A percentile compares a stretch with the other conserved stretches of the same genome.
phyloP scores from a whole-genome alignment of 2,113 vertebrate genomes.

The Heterocephalus glaber region DNA sequence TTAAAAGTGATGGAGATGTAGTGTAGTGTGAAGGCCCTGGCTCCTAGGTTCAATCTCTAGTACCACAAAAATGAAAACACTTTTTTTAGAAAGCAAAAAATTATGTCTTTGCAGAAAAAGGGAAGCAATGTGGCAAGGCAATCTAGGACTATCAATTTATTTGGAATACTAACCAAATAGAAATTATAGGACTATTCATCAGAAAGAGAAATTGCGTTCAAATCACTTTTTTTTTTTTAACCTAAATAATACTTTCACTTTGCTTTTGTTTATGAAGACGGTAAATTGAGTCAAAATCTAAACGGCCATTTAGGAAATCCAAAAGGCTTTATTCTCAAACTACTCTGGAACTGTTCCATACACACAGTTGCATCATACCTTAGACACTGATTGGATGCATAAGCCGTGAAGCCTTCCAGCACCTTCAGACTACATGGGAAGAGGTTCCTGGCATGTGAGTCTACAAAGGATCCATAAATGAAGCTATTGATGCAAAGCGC shows the following conservation, averaged over 20 bases:
- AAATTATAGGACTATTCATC: not conserved
- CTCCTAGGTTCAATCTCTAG: not conserved
- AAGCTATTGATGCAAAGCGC: conserved; percentile 44
- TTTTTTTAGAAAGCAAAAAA: not conserved
- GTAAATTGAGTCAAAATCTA: conserved; percentile 16
- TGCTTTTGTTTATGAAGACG: conserved; percentile 13
- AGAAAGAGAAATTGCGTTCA: not conserved
- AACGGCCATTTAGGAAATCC: not conserved
- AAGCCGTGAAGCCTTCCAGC: not conserved
- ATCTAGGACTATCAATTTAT: not conserved
- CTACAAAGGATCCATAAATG: conserved; percentile 30
- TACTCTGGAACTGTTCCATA: not conserved
- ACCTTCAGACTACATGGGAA: not conserved
- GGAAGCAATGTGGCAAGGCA: not conserved
- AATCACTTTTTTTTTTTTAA: conserved; percentile 17
- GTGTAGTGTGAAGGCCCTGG: not conserved
- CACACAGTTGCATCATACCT: not conserved
- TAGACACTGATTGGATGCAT: not conserved
- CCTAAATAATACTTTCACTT: conserved; percentile 6
- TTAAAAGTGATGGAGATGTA: not conserved
- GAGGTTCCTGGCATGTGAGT: not conserved
- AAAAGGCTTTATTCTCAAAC: not conserved
- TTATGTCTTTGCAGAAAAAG: not conserved
- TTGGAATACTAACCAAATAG: not conserved
- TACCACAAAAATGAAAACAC: not conserved